Conservation (phyloP, 2,113 vertebrate genomes). For the Empidonax traillii region DNA sequence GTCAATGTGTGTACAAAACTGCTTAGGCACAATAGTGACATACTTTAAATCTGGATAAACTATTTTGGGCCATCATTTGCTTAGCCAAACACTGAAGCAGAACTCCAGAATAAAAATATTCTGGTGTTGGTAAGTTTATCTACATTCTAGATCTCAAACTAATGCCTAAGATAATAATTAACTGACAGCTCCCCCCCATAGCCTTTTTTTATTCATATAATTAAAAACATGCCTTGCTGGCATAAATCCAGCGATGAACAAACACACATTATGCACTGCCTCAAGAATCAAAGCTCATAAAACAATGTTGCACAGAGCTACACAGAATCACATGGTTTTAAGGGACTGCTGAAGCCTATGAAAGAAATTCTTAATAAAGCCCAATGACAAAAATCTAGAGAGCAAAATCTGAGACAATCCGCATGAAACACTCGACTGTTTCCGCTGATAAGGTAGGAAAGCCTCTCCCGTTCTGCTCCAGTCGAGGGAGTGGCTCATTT, state of each 20-base stretch:
- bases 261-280: conserved; percentile 57
- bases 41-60: neutral
- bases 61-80: neutral
- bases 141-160: conserved; percentile 40
- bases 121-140: conserved; percentile 22
- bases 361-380: conserved; percentile 34
- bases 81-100: neutral
- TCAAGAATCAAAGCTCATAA: conserved; percentile 55
- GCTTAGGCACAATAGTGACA: neutral
- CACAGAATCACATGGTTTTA: conserved; percentile 33
- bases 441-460: neutral
- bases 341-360: neutral
- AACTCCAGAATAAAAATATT: conserved; percentile 47
- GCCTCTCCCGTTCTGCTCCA: neutral
- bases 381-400: neutral
- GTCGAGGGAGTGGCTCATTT: neutral
- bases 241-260: conserved; percentile 56
- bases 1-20: neutral
- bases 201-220: conserved; percentile 51
- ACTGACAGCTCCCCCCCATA: conserved; percentile 38
- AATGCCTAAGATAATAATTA: conserved; percentile 66
- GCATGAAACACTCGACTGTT: neutral
- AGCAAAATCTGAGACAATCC: neutral
- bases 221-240: conserved; percentile 65
- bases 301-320: conserved; percentile 46